These are phyloP conservation scores for Heterocephalus glaber DNA, from an alignment of 2,113 vertebrate genomes.

Conservation along the genomic window DNA sequence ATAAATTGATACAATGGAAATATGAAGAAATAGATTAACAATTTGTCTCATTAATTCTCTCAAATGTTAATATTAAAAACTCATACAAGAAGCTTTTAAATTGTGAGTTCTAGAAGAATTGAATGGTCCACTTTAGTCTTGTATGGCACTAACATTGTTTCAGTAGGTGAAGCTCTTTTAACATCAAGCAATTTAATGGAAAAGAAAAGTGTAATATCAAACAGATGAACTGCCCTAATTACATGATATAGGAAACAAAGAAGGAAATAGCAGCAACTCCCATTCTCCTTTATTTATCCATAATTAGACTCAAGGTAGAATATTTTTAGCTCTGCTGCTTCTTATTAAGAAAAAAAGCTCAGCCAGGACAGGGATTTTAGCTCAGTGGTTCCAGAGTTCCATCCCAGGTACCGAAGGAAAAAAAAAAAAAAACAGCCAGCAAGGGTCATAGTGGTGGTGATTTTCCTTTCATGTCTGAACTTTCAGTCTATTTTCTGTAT, in stretches of 20 bases:
- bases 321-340: neutral
- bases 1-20: neutral
- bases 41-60: neutral
- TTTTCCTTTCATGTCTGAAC: neutral
- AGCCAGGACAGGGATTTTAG: no score
- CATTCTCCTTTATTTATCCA: neutral
- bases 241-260: neutral
- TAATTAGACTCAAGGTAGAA: neutral
- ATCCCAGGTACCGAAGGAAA: no score
- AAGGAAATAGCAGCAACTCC: neutral
- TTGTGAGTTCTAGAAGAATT: neutral
- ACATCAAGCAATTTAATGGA: neutral
- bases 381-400: no score
- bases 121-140: neutral
- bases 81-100: neutral
- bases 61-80: neutral
- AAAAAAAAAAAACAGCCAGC: neutral
- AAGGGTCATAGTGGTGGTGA: neutral
- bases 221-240: neutral
- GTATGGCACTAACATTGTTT: fast-evolving
- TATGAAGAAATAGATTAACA: neutral
- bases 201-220: neutral
- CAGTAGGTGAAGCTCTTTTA: neutral
- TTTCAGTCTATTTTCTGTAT: neutral
- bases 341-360: neutral